Base-by-base conservation (phyloP, 64 coral and sea anemone genomes). In the Acropora yongei region DNA sequence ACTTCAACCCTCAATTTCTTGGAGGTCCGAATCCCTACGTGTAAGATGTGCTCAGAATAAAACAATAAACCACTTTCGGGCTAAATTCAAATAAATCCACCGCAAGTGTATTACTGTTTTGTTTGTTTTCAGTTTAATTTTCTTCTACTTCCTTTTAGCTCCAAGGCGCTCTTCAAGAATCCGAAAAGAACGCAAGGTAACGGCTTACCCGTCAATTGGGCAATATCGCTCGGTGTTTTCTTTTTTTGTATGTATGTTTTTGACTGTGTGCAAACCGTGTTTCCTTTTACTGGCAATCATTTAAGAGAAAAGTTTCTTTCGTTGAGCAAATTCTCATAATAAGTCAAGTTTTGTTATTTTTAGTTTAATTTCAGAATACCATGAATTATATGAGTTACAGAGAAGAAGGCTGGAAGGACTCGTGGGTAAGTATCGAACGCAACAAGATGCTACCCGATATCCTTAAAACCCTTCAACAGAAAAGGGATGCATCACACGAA, bases 111-210 rank as follows among this genome's bases (percentile, higher is more conserved):
- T 55, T 55, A 55, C 4, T 55, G 9, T 55, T 55, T 55, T 30
- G 51, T 55, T 39, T 78, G 10, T 3, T 79, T 14, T 19, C 0
- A 75, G 20, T 20, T 61, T 1, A 3, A 14, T 90, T 3, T 44
- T 45, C 30, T 57, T 80, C 13, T 16, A 45, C 44, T 45, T 92
- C 11, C 47, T 13, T 75, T 50, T 75, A 98, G 90, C 93, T 98
- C 10, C 78, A 95, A 77, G 88, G 82, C n/a, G 96, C 96, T 8
- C 80, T 98, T 78, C 46, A 89, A 44, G 96, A 98, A 93, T 98
- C 96, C 5, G 93, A 98, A 20, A 98, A 98, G 74, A 98, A 98
- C 50, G 93, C 96, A 57, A 98, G 95, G 95, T 96, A 93, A 49
- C 72, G 8, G 53, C 9, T 1, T 47, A 17, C 5, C 7, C 9